Evolutionary conservation across 2,888 invertebrate genomes (phyloP), one percentile per base, ranked within the genome.

Genomic region (Podabrus alpinus): DNA sequence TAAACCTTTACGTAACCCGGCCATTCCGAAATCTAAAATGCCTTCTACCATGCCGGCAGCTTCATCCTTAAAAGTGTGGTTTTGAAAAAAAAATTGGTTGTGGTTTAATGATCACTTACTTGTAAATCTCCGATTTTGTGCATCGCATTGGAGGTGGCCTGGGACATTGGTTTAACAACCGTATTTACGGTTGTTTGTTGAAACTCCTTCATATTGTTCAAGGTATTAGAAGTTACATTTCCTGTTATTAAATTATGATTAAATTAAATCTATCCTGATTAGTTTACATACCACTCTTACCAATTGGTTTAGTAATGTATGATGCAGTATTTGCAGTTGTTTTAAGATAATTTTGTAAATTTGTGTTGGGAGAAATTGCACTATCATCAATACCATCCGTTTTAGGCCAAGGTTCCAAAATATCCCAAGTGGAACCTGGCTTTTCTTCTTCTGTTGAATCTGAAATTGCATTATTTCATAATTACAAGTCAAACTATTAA

Each of bases 31-130:
- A 84, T 91, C 92, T 24, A 92, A 84, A 0, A 92, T 87, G 0
- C 91, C 91, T 82, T 91, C 92, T 86, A 92, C 91, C 87, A 92
- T 89, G 0, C 91, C 91, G 0, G 91, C 91, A 0, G 91, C 91
- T 83, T 92, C 92, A 75, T 91, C 92, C 91, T 91, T 45, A 19
- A 73, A 68, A 69, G 16, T 16, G 19, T 25, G n/a, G 21, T 17
- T 64, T 15, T 11, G n/a, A n/a, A 9, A n/a, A 4, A 59, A 68
- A 69, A 9, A 13, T 19, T 17, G 19, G 1, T n/a, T 16, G 10
- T 25, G 10, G 13, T 45, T 45, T 16, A n/a, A 21, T 60, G 68
- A 45, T 15, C 29, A 75, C 73, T 87, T 88, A 91, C 91, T 90
- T 92, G 91, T 75, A 91, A 89, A 85, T 91, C 91, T 71, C 91